Evolutionary conservation across 2,113 vertebrate genomes (phyloP).

Genomic region (Mugil cephalus): DNA sequence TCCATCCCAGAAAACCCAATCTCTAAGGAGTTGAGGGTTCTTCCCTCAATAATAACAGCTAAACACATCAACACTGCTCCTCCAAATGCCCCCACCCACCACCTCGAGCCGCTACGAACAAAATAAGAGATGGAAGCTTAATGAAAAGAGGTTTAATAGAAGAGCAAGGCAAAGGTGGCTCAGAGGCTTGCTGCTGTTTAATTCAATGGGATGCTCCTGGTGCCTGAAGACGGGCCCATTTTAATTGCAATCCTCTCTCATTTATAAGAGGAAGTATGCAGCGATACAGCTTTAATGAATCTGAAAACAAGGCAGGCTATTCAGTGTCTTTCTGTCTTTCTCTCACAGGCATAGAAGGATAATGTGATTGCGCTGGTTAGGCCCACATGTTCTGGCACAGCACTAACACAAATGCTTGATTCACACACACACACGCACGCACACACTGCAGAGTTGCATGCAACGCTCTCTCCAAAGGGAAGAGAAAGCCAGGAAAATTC

Average conservation of each 20-base stretch:
- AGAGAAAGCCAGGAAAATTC: background rate
- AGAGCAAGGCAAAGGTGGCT: constrained; percentile 75
- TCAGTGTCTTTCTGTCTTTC: constrained; percentile 58
- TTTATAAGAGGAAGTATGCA: constrained; percentile 67
- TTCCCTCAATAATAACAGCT: constrained; percentile 75
- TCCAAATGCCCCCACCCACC: constrained; percentile 35
- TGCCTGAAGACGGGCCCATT: constrained; percentile 72
- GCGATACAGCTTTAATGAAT: constrained; percentile 70
- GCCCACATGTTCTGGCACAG: constrained; percentile 39
- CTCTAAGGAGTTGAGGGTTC: constrained; percentile 67
- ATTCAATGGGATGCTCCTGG: constrained; percentile 72
- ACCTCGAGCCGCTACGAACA: constrained; percentile 62
- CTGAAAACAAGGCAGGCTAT: constrained; percentile 55
- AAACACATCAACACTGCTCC: constrained; percentile 76
- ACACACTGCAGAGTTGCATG: constrained; percentile 4
- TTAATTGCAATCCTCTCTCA: constrained; percentile 74
- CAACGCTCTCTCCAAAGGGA: background rate
- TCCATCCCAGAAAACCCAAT: constrained; percentile 70
- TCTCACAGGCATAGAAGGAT: constrained; percentile 45
- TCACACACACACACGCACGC: constrained; percentile 10
- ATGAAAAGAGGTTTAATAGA: constrained; percentile 81
- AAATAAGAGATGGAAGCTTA: constrained; percentile 77
- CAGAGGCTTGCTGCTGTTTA: constrained; percentile 73
- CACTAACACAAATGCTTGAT: constrained; percentile 6
- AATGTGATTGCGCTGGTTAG: constrained; percentile 61